Conservation (phyloP, 2,113 vertebrate genomes). For the Gymnocephalus cernua region DNA sequence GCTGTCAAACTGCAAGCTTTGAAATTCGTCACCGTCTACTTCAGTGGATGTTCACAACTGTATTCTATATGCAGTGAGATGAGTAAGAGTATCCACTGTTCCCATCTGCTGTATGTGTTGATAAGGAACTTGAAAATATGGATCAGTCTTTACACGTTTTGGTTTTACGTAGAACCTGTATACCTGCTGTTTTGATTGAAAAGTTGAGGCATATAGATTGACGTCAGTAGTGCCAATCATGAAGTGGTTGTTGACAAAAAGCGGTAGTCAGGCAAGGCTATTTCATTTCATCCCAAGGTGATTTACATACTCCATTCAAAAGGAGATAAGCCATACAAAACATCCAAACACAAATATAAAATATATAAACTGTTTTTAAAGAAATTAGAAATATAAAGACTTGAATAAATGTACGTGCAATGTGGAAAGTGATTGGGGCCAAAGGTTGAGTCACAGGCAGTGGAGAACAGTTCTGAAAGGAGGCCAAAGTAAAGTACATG, state of each 20-base stretch:
- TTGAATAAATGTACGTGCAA: not conserved
- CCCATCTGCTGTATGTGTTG: not conserved
- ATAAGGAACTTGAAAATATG: not conserved
- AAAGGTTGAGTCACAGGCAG: not conserved
- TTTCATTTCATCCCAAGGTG: constrained; percentile 22
- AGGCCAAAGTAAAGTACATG: not conserved
- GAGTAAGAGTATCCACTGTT: not conserved
- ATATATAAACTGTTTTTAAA: not conserved
- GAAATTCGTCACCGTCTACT: not conserved
- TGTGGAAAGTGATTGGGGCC: not conserved
- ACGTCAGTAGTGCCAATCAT: not conserved
- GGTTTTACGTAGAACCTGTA: not conserved
- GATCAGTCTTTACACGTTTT: not conserved
- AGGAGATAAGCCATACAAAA: not conserved
- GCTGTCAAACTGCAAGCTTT: constrained; percentile 10
- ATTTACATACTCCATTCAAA: not conserved
- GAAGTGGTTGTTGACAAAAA: not conserved
- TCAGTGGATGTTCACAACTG: not conserved
- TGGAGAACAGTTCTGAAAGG: not conserved
- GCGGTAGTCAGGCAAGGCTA: not conserved
- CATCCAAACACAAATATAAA: not conserved
- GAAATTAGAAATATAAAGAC: not conserved
- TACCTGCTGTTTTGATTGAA: not conserved
- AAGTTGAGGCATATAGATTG: not conserved
- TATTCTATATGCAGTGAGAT: not conserved